A percentile compares a stretch with the other conserved stretches of the same genome.
Evolutionary conservation across 1,140 invertebrate genomes (phyloP).

Genomic region (Muscidifurax raptorellus): DNA sequence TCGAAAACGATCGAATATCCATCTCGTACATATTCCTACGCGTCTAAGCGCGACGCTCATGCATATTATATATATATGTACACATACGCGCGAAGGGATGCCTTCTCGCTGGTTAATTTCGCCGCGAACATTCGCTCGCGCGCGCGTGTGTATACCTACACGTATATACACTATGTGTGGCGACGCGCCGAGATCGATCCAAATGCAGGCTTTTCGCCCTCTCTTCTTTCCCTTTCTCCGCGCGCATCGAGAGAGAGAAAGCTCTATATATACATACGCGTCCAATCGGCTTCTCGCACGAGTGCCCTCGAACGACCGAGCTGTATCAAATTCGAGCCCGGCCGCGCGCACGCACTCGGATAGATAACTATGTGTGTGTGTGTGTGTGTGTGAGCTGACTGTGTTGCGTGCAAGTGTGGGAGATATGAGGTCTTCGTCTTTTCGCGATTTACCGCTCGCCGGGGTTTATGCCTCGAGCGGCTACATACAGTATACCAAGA

Average conservation of each 20-base stretch:
- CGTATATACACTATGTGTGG: not conserved
- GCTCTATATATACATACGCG: not conserved
- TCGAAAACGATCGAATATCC: too few relatives aligned
- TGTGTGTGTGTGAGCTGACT: not conserved
- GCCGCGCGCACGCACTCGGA: not conserved
- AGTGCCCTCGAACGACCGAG: conserved; percentile 47
- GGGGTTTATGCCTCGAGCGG: not conserved
- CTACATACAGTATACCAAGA: too few relatives aligned
- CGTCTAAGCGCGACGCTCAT: not conserved
- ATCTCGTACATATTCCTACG: not conserved
- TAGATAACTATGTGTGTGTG: not conserved
- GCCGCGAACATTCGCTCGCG: not conserved
- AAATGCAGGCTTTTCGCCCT: conserved; percentile 39
- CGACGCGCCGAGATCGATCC: conserved; percentile 39
- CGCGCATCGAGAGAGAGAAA: not conserved
- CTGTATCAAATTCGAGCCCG: conserved; percentile 29
- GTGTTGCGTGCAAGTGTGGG: not conserved
- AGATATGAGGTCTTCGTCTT: not conserved
- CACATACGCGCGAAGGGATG: not conserved
- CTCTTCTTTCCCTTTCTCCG: conserved; percentile 5
- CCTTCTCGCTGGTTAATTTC: not conserved
- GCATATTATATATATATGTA: too few relatives aligned
- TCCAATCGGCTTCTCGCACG: conserved; percentile 56
- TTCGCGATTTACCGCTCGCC: not conserved
- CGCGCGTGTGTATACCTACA: not conserved